Percentiles rank a stretch among this genome's conserved stretches.
Conservation (phyloP, 2,888 invertebrate species). For the Eilema depressum region DNA sequence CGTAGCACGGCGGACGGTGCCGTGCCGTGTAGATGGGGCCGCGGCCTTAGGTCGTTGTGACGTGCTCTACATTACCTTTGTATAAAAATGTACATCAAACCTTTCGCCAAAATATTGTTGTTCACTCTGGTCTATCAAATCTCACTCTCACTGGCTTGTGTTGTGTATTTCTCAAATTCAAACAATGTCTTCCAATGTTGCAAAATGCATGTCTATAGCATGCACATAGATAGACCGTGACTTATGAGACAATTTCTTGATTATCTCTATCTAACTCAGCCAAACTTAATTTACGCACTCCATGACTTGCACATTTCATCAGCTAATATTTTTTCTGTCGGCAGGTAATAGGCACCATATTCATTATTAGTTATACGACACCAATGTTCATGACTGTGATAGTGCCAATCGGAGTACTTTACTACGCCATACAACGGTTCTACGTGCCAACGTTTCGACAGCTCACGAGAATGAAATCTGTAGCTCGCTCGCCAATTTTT, state of each 20-base stretch:
- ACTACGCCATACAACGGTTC: slow-evolving; percentile 96
- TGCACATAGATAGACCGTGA: too few species aligned
- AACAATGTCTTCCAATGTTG: not conserved
- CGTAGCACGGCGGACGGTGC: too few species aligned
- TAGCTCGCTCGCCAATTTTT: slow-evolving; percentile 98
- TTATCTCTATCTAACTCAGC: not conserved
- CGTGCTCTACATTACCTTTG: too few species aligned
- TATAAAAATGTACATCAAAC: too few species aligned
- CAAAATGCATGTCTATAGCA: not conserved
- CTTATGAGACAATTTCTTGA: not conserved
- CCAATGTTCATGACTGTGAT: slow-evolving; percentile 93
- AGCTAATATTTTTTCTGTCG: not conserved
- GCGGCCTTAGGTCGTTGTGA: too few species aligned
- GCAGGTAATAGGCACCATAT: slow-evolving; percentile 94
- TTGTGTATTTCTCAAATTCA: not conserved
- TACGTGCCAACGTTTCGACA: slow-evolving; percentile 98
- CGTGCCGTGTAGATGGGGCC: too few species aligned
- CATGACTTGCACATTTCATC: not conserved
- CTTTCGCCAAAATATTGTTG: too few species aligned
- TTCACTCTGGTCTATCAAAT: too few species aligned
- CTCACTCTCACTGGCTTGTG: too few species aligned
- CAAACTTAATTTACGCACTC: not conserved
- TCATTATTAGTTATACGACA: slow-evolving; percentile 95
- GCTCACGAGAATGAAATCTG: slow-evolving; percentile 96
- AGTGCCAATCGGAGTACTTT: slow-evolving; percentile 92